A percentile compares a stretch with the other conserved stretches of the same genome.
These are phyloP conservation scores for Trichonephila clavata DNA, from an alignment of 1,140 invertebrate genomes.

Conservation along the genomic window DNA sequence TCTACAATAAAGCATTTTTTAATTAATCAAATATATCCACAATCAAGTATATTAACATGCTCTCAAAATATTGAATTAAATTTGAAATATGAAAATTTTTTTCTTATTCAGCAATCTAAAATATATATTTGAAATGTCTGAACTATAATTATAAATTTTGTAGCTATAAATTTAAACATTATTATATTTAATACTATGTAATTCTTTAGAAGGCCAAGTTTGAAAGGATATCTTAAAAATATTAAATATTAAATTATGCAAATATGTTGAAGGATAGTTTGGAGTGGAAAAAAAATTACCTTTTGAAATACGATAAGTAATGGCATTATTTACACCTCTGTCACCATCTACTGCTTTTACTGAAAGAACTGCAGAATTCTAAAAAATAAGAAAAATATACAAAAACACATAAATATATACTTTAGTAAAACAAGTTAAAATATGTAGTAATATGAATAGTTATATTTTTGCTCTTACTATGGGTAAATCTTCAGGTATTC, in stretches of 20 bases:
- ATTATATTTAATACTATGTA: too few species aligned
- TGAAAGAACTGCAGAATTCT: constrained; percentile 79
- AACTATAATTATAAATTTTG: too few species aligned
- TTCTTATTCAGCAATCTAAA: too few species aligned
- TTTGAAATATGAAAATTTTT: too few species aligned
- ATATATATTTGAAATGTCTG: too few species aligned
- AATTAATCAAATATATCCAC: too few species aligned
- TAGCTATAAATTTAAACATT: too few species aligned
- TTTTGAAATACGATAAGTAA: constrained; percentile 90
- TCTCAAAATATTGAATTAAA: too few species aligned
- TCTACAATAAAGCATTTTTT: too few species aligned
- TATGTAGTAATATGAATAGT: background rate
- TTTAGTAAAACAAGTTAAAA: background rate
- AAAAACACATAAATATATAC: background rate
- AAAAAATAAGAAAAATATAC: background rate
- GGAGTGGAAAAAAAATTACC: constrained; percentile 80
- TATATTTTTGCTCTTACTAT: constrained; percentile 81
- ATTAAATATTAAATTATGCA: background rate
- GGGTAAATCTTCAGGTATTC: constrained; percentile 91
- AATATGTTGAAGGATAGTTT: background rate
- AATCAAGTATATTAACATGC: too few species aligned
- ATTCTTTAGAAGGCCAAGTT: too few species aligned
- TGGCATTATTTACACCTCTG: constrained; percentile 93
- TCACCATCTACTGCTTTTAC: constrained; percentile 96
- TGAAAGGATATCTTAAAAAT: too few species aligned